Conservation (phyloP, 2,888 invertebrate species). For the Hypena proboscidalis region DNA sequence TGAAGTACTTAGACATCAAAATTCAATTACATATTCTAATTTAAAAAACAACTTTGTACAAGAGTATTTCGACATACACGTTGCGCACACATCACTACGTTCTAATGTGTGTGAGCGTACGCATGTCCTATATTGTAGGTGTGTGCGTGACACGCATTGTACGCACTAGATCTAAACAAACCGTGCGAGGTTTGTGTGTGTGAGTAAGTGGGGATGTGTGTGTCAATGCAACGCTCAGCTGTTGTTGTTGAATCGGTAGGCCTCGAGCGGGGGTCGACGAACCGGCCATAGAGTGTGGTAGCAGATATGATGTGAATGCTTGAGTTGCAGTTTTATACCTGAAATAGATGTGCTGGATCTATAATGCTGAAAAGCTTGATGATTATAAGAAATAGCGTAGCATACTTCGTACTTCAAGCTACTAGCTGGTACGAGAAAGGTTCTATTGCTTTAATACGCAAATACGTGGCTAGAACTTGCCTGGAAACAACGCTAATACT, state of each 20-base stretch:
- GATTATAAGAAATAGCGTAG: no score
- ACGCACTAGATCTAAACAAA: slow-evolving; percentile 17
- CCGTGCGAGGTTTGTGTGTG: slow-evolving; percentile 6
- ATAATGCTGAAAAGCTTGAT: no score
- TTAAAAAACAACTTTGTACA: slow-evolving; percentile 32
- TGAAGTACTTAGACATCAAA: slow-evolving; percentile 17
- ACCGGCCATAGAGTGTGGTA: slow-evolving; percentile 55
- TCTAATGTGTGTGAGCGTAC: slow-evolving; percentile 13
- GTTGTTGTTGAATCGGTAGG: slow-evolving; percentile 70
- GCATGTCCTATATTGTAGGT: background rate
- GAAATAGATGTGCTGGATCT: background rate
- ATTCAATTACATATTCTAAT: slow-evolving; percentile 34
- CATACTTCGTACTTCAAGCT: no score
- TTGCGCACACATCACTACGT: slow-evolving; percentile 30
- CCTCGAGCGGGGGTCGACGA: slow-evolving; percentile 70
- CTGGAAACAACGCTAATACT: no score
- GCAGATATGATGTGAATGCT: slow-evolving; percentile 37
- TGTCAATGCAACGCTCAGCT: slow-evolving; percentile 65
- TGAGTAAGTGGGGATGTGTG: slow-evolving; percentile 36
- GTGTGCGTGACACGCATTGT: slow-evolving; percentile 16
- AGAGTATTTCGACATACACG: slow-evolving; percentile 24
- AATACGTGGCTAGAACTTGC: no score
- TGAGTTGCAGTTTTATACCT: slow-evolving; percentile 1
- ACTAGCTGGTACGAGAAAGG: no score
- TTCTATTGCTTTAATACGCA: no score